A percentile compares a stretch with the other conserved stretches of the same genome.
Conservation (phyloP, 2,797 vertebrate genomes). For the Graptemys geographica region DNA sequence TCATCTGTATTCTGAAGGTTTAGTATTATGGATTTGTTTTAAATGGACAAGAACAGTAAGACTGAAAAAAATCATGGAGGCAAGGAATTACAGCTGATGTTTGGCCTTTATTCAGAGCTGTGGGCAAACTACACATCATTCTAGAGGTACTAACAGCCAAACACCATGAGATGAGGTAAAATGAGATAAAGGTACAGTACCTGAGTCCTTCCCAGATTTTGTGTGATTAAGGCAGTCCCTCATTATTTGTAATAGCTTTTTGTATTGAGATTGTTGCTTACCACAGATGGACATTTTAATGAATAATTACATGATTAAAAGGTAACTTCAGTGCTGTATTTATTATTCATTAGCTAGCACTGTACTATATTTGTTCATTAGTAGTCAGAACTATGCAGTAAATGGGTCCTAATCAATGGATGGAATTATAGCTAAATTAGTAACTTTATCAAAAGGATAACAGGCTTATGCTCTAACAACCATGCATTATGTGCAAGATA, state of each 20-base stretch:
- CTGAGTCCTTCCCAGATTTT: background rate
- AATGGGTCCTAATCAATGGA: background rate
- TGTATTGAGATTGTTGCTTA: background rate
- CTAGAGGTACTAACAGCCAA: background rate
- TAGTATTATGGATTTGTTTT: background rate
- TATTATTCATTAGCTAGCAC: slow-evolving; percentile 40
- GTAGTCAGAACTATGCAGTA: background rate
- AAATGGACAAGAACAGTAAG: background rate
- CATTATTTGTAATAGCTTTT: background rate
- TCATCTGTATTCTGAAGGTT: background rate
- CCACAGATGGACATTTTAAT: background rate
- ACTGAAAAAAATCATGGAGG: background rate
- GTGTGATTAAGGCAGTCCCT: background rate
- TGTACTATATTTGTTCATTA: slow-evolving; percentile 22
- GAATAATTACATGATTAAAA: background rate
- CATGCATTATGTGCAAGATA: background rate
- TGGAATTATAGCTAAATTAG: slow-evolving; percentile 9
- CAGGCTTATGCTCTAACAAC: background rate
- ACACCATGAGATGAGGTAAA: background rate
- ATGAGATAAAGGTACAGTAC: background rate
- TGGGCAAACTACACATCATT: background rate
- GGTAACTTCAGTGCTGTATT: background rate
- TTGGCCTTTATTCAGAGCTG: background rate
- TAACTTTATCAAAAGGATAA: background rate
- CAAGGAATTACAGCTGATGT: background rate